These are phyloP conservation scores for Etheostoma cragini DNA, from an alignment of 2,113 vertebrate species.

Conservation along the genomic window DNA sequence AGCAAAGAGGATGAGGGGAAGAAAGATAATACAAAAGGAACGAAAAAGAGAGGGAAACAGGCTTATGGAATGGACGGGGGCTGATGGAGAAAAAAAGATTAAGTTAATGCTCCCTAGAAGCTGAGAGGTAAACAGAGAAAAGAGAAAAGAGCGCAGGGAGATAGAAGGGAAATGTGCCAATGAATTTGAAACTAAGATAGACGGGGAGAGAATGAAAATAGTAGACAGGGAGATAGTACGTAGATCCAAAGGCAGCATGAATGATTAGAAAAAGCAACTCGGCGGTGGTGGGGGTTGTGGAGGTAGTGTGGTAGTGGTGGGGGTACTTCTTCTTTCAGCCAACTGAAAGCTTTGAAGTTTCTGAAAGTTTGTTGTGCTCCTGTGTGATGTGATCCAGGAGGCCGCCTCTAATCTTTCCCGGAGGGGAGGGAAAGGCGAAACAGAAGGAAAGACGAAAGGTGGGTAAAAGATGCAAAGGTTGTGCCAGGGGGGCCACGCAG, in stretches of 20 bases:
- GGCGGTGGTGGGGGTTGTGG: not conserved
- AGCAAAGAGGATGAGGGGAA: conserved; percentile 46
- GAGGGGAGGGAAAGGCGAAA: not conserved
- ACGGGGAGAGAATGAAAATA: conserved; percentile 37
- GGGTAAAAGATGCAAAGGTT: conserved; percentile 31
- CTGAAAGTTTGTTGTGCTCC: conserved; percentile 46
- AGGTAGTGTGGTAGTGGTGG: not conserved
- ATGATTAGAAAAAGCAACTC: conserved; percentile 52
- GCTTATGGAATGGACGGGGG: conserved; percentile 41
- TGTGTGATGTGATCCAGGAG: conserved; percentile 39
- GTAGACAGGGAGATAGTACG: conserved; percentile 46
- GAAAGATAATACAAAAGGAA: conserved; percentile 41
- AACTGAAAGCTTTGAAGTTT: conserved; percentile 46
- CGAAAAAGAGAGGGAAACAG: conserved; percentile 45
- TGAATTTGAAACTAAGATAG: conserved; percentile 45
- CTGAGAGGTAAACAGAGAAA: conserved; percentile 57
- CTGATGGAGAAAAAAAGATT: conserved; percentile 33
- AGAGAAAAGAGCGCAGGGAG: conserved; percentile 15
- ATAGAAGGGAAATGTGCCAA: conserved; percentile 41
- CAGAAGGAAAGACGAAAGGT: conserved; percentile 11
- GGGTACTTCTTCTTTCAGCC: conserved; percentile 21
- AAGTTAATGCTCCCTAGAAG: conserved; percentile 56
- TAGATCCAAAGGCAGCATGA: conserved; percentile 34
- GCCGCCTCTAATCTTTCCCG: conserved; percentile 47
- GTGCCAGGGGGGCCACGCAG: conserved; percentile 27